Percentiles rank a stretch among this genome's conserved stretches.
Evolutionary conservation across 2,113 vertebrate genomes (phyloP).

Genomic region (Sarotherodon lohbergeri): DNA sequence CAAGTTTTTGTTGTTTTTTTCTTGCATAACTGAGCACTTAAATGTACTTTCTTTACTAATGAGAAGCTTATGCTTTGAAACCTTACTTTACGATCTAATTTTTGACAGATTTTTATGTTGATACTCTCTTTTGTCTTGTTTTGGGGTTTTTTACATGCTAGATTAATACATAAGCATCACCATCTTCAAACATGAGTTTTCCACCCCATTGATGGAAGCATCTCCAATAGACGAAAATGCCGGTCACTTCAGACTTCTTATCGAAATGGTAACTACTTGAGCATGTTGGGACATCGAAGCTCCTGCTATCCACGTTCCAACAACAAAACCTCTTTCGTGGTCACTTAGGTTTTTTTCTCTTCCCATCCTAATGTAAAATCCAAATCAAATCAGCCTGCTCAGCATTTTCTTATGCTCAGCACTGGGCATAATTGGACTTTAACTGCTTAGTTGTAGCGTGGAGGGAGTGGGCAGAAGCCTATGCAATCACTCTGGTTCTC

Average conservation of each 20-base stretch:
- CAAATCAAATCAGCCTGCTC: background rate
- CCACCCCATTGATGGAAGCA: background rate
- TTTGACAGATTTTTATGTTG: background rate
- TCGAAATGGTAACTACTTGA: background rate
- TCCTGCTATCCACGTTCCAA: background rate
- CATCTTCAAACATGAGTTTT: background rate
- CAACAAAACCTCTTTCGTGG: background rate
- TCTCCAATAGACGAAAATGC: background rate
- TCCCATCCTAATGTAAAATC: background rate
- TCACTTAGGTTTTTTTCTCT: background rate
- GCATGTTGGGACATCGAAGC: background rate
- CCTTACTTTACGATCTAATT: rapidly evolving
- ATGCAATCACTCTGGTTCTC: background rate
- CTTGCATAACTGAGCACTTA: background rate
- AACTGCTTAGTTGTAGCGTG: background rate
- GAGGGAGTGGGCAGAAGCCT: background rate
- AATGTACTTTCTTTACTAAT: background rate
- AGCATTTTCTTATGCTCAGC: background rate
- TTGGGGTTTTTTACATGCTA: background rate
- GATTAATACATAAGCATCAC: background rate
- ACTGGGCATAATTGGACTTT: background rate
- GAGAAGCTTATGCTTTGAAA: background rate
- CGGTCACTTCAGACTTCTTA: background rate
- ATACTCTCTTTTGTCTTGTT: background rate
- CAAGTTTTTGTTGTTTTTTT: background rate